phyloP scores from a whole-genome alignment of 2,113 vertebrate genomes.

The Cyanistes caeruleus region DNA sequence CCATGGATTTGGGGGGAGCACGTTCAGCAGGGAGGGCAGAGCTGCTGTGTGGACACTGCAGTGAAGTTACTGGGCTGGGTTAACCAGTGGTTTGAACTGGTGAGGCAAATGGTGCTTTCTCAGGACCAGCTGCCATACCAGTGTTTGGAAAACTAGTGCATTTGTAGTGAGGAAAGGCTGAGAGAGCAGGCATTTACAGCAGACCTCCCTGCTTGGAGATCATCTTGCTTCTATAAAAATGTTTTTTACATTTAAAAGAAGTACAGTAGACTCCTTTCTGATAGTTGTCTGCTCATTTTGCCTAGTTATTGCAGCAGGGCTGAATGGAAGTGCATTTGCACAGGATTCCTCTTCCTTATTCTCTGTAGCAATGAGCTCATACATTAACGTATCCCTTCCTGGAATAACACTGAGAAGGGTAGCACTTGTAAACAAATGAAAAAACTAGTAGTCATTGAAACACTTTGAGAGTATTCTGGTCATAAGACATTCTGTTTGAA shows the following conservation, averaged over 20 bases:
- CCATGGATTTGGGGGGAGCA: accelerated
- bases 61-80: not conserved
- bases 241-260: not conserved
- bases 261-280: not conserved
- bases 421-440: accelerated
- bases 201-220: not conserved
- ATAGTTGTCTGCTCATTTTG: not conserved
- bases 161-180: not conserved
- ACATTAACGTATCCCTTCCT: not conserved
- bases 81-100: not conserved
- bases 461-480: not conserved
- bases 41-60: accelerated
- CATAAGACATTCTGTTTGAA: not conserved
- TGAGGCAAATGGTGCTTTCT: not conserved
- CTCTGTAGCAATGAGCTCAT: not conserved
- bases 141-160: not conserved
- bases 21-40: not conserved
- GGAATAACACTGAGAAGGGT: not conserved
- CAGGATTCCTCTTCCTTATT: not conserved
- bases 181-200: not conserved
- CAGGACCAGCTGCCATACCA: accelerated
- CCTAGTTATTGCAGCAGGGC: not conserved
- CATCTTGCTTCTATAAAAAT: not conserved
- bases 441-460: not conserved
- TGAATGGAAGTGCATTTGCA: not conserved